Evolutionary conservation across 2,113 vertebrate species (phyloP).

Genomic region (Hystrix brachyura): DNA sequence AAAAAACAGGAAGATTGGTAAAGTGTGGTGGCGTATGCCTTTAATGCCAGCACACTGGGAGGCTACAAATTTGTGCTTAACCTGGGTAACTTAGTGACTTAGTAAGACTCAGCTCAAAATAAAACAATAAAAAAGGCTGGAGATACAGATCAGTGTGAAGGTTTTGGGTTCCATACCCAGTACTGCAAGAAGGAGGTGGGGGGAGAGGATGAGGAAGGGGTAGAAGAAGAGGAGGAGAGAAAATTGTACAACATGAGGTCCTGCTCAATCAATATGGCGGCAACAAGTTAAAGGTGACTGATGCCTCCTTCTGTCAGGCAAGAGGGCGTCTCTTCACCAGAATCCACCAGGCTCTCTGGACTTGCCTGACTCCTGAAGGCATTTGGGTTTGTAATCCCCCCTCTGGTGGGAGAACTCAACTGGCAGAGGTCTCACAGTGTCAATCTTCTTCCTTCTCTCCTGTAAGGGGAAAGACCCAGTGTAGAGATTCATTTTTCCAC

Average conservation of each 20-base stretch:
- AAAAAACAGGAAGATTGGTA: neutral
- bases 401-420: neutral
- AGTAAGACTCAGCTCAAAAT: neutral
- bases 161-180: neutral
- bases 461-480: constrained; percentile 65
- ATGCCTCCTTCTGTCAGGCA: neutral
- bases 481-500: constrained; percentile 72
- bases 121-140: neutral
- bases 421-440: neutral
- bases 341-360: neutral
- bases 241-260: neutral
- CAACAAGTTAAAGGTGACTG: neutral
- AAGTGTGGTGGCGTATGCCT: neutral
- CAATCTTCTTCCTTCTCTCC: constrained; percentile 55
- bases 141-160: neutral
- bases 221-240: neutral
- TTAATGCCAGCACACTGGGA: neutral
- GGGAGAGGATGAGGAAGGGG: neutral
- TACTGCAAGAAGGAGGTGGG: neutral
- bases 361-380: neutral
- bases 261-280: neutral
- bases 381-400: neutral
- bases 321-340: neutral
- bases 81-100: neutral
- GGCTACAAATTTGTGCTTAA: neutral